Evolutionary conservation across 1,140 invertebrate species (phyloP).

Genomic region (Heliconius himera): DNA sequence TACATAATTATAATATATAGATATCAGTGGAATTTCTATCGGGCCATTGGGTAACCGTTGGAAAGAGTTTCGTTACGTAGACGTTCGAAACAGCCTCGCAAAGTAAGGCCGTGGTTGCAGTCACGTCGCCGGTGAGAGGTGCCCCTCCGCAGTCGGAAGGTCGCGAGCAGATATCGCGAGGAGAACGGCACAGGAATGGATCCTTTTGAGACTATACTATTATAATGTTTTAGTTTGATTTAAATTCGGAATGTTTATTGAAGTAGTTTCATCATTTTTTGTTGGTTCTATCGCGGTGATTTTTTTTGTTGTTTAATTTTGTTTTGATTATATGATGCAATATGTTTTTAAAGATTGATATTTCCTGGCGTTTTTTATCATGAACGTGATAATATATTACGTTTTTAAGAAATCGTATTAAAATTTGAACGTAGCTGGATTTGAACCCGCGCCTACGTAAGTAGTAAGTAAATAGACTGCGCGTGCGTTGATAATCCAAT

Average conservation of each 20-base stretch:
- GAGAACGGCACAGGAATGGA: constrained; percentile 75
- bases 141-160: constrained; percentile 74
- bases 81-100: constrained; percentile 78
- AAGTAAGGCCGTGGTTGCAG: constrained; percentile 77
- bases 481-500: constrained; percentile 60
- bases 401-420: no score
- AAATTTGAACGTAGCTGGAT: no score
- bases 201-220: constrained; percentile 49
- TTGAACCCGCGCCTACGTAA: no score
- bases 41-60: constrained; percentile 73
- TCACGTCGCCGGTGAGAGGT: constrained; percentile 78
- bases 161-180: constrained; percentile 68
- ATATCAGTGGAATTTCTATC: constrained; percentile 73
- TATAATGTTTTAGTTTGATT: not conserved
- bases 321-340: not conserved
- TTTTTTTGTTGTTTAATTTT: not conserved
- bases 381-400: constrained; percentile 42
- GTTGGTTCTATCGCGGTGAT: not conserved
- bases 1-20: constrained; percentile 41
- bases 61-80: constrained; percentile 79
- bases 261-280: not conserved
- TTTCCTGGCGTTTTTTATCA: constrained; percentile 37
- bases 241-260: not conserved
- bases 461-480: constrained; percentile 40
- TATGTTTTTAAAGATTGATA: constrained; percentile 43